Percentiles rank a stretch among this genome's conserved stretches.
Evolutionary conservation across 2,888 invertebrate genomes (phyloP).

Genomic region (Meganola albula): DNA sequence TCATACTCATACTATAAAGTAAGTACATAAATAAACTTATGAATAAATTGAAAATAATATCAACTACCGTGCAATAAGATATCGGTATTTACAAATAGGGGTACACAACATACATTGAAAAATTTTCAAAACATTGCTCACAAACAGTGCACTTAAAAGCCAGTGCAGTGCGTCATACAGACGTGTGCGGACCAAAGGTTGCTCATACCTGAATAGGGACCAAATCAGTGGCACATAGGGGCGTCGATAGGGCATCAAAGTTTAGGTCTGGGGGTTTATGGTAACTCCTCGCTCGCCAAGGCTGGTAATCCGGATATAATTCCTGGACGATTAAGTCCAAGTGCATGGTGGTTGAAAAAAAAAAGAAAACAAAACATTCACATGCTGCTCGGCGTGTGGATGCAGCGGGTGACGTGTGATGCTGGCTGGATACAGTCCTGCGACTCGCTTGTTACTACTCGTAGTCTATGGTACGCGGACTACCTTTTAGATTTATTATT

Average conservation of each 20-base stretch:
- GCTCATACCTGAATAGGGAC: conserved; percentile 76
- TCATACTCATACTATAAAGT: conserved; percentile 11
- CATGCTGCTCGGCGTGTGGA: conserved; percentile 75
- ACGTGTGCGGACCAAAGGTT: conserved; percentile 54
- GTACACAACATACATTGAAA: no score
- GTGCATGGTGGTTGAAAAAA: conserved; percentile 77
- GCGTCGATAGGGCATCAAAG: conserved; percentile 71
- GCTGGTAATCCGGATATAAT: conserved; percentile 81
- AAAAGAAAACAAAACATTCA: conserved; percentile 78
- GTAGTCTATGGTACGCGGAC: background rate
- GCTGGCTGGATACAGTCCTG: conserved; percentile 50
- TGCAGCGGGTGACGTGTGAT: conserved; percentile 59
- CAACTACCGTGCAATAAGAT: conserved; percentile 56
- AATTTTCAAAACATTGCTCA: conserved; percentile 39
- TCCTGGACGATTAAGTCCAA: conserved; percentile 74
- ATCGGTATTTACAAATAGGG: conserved; percentile 7
- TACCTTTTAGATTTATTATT: background rate
- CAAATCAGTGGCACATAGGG: conserved; percentile 72
- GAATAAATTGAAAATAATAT: background rate
- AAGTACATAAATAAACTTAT: no score
- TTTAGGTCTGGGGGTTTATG: conserved; percentile 76
- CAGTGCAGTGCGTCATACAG: conserved; percentile 62
- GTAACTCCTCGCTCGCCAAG: conserved; percentile 81
- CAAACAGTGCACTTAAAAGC: conserved; percentile 66
- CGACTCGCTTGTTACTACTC: conserved; percentile 33